phyloP scores from a whole-genome alignment of 92 coral and sea anemone genomes.

The Metridium senile region DNA sequence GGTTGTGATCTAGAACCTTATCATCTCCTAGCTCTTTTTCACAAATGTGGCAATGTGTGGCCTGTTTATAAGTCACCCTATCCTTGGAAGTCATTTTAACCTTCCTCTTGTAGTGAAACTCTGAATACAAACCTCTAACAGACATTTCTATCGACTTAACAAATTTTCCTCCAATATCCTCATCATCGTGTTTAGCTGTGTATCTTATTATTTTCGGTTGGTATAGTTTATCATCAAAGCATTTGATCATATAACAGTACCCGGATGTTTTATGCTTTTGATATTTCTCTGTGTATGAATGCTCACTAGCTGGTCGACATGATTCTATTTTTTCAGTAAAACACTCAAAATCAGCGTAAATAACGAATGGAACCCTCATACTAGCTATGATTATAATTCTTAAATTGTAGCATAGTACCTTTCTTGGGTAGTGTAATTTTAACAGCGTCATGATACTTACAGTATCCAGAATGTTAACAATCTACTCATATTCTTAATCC shows the following conservation, averaged over 20 bases:
- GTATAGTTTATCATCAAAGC: constrained; percentile 4
- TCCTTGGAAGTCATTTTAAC: constrained; percentile 4
- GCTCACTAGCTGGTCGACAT: not conserved
- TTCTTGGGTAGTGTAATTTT: too few species aligned
- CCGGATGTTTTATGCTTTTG: constrained; percentile 26
- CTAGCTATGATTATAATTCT: not conserved
- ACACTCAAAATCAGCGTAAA: constrained; percentile 35
- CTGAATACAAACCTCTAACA: constrained; percentile 17
- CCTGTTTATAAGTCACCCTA: not conserved
- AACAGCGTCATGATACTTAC: too few species aligned
- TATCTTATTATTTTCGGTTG: not conserved
- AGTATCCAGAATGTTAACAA: too few species aligned
- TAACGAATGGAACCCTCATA: constrained; percentile 19
- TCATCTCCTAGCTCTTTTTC: too few species aligned
- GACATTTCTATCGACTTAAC: constrained; percentile 35
- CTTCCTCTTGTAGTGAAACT: not conserved
- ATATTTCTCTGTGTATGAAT: not conserved
- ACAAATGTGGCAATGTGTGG: not conserved
- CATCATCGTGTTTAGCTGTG: constrained; percentile 20
- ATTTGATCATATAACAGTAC: too few species aligned
- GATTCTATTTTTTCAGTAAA: constrained; percentile 2
- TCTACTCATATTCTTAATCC: too few species aligned
- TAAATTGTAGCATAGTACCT: too few species aligned
- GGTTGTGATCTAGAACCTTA: too few species aligned
- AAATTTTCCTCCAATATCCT: constrained; percentile 34